Conservation (phyloP, 2,888 invertebrate genomes). For the Acleris emargana region DNA sequence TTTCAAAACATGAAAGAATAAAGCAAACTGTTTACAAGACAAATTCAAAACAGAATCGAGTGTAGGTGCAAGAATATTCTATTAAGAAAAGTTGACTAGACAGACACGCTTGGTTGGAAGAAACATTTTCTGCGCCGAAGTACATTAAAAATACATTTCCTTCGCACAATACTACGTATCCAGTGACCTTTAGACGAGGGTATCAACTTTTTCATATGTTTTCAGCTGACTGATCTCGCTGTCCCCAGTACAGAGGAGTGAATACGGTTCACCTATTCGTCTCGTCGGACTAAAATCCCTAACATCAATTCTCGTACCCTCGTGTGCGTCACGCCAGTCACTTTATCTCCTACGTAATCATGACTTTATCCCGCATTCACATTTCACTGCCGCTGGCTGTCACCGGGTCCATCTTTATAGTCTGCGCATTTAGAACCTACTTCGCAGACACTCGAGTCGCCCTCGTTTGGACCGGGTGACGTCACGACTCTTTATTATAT, state of each 20-base stretch:
- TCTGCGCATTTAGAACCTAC: conserved; percentile 34
- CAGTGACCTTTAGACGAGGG: conserved; percentile 19
- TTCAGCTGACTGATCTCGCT: conserved; percentile 13
- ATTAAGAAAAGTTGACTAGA: background rate
- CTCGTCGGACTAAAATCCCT: conserved; percentile 41
- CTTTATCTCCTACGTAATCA: conserved; percentile 51
- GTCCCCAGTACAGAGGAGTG: conserved; percentile 24
- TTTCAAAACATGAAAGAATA: too few species aligned
- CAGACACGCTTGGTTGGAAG: background rate
- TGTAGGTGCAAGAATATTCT: background rate
- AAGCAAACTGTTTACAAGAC: background rate
- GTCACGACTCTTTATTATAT: conserved; percentile 15
- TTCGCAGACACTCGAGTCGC: conserved; percentile 32
- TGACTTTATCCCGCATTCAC: conserved; percentile 47
- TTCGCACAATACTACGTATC: conserved; percentile 8
- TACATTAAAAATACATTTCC: conserved; percentile 3
- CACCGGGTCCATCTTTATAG: conserved; percentile 43
- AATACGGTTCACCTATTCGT: conserved; percentile 39
- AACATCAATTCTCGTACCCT: conserved; percentile 52
- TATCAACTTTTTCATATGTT: conserved; percentile 25
- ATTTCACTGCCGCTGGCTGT: conserved; percentile 44
- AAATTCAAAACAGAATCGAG: too few species aligned
- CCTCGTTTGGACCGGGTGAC: conserved; percentile 18
- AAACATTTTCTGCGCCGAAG: conserved; percentile 7
- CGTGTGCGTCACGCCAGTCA: conserved; percentile 46